These are phyloP conservation scores for Embiotoca jacksoni DNA, from an alignment of 2,113 vertebrate genomes.

Conservation along the genomic window DNA sequence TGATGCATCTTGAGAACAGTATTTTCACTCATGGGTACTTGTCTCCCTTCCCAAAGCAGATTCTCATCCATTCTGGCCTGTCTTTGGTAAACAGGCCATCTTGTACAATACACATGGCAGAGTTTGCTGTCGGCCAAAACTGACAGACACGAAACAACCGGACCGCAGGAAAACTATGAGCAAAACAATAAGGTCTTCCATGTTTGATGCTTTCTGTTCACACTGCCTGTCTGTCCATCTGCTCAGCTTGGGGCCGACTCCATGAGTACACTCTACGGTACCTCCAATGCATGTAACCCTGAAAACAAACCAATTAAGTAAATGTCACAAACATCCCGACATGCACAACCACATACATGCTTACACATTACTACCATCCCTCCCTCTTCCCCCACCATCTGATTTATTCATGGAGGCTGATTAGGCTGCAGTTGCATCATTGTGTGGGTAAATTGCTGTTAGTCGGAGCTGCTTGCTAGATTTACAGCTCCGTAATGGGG, in stretches of 20 bases:
- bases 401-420: slow-evolving; percentile 69
- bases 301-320: slow-evolving; percentile 15
- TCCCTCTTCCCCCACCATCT: slow-evolving; percentile 9
- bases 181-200: slow-evolving; percentile 55
- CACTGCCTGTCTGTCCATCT: slow-evolving; percentile 43
- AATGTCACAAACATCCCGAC: slow-evolving; percentile 3
- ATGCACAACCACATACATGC: slow-evolving; percentile 18
- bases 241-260: slow-evolving; percentile 26
- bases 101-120: slow-evolving; percentile 60
- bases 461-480: slow-evolving; percentile 66
- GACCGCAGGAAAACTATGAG: slow-evolving; percentile 35
- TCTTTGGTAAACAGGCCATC: slow-evolving; percentile 47
- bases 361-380: slow-evolving; percentile 18
- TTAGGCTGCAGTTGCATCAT: slow-evolving; percentile 65
- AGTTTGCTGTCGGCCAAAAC: slow-evolving; percentile 40
- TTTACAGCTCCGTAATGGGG: slow-evolving; percentile 80
- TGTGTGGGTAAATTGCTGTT: slow-evolving; percentile 72
- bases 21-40: slow-evolving; percentile 20
- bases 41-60: slow-evolving; percentile 44
- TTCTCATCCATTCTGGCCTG: slow-evolving; percentile 48
- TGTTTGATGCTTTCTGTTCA: slow-evolving; percentile 42
- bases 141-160: slow-evolving; percentile 51
- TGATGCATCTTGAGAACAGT: slow-evolving; percentile 14
- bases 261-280: neutral
- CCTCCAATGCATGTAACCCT: neutral